Evolutionary conservation across 2,888 invertebrate genomes (phyloP), one percentile per base, ranked within the genome.

Genomic region (Patella ulyssiponensis): DNA sequence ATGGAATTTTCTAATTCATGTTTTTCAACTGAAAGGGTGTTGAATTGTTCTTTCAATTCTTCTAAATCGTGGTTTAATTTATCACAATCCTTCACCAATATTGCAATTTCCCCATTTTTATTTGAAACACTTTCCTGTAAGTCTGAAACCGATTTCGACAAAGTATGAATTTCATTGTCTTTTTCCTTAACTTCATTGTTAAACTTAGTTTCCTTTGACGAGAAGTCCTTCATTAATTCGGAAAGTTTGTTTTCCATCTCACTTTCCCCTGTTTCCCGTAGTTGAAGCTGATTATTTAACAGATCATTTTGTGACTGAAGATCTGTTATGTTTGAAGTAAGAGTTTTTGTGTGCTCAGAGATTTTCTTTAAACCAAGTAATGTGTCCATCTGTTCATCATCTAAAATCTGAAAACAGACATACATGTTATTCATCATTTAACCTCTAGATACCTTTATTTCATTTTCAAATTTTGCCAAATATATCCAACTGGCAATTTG

Each of bases 321-420:
- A 58, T 75, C 58, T 51, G 51, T 70, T 3, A 56, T 54, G 44
- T 79, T 78, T 70, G 54, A 77, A 51, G 54, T 64, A 5, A 78
- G 54, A 33, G 54, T 73, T 44, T 77, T 79, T 27, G 69, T 73
- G 17, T 82, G 76, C 52, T 77, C 69, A 56, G 75, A 75, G 54
- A 80, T 56, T 14, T 54, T 56, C 44, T 75, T 70, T 20, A 78
- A 54, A 33, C 79, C 75, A n/a, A 72, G 17, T 44, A 76, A 51
- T 33, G 77, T 20, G 71, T 80, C 76, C 44, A 77, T 44, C 58
- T 77, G 82, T 14, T 80, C 81, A 33, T 70, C 74, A 72, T 80
- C 80, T 58, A 79, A 33, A 74, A 80, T 74, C 71, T 77, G 72
- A 23, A 81, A 75, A 44, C 7, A 44, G 9, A 77, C 53, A 20